Percentiles rank a stretch among this genome's conserved stretches.
phyloP scores from a whole-genome alignment of 2,888 invertebrate genomes.

The Vannuccia rotundouncinata region DNA sequence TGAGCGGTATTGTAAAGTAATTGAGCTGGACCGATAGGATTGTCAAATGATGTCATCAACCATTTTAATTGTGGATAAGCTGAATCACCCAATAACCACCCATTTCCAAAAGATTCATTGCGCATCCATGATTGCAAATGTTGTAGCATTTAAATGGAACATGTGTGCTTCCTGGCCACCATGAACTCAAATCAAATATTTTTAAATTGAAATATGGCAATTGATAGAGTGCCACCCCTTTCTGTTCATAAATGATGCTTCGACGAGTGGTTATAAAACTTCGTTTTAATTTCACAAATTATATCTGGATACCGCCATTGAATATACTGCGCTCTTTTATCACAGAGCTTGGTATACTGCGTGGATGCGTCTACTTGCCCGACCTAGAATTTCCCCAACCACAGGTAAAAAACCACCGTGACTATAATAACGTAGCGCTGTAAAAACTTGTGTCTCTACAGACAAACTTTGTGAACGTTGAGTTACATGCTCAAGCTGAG shows the following conservation, averaged over 20 bases:
- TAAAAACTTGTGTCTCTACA: background rate
- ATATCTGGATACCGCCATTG: background rate
- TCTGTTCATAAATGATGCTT: conserved; percentile 22
- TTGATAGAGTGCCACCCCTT: conserved; percentile 20
- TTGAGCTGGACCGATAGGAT: conserved; percentile 1
- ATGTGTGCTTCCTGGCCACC: conserved; percentile 15
- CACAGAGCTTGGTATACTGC: background rate
- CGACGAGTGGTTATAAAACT: background rate
- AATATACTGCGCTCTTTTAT: conserved; percentile 1
- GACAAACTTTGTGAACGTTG: background rate
- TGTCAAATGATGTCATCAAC: conserved; percentile 3
- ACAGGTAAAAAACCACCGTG: background rate
- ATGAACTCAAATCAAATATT: conserved; percentile 14
- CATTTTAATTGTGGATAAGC: conserved; percentile 13
- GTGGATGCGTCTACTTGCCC: background rate
- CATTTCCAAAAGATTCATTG: background rate
- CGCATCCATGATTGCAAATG: background rate
- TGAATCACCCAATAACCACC: background rate
- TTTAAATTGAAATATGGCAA: conserved; percentile 8
- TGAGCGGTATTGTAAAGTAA: background rate
- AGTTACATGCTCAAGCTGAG: background rate
- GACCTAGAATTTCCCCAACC: background rate
- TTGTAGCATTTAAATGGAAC: conserved; percentile 14
- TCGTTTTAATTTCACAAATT: background rate
- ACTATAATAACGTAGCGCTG: background rate